Evolutionary conservation across 2,113 vertebrate species (phyloP).

Genomic region (Fukomys damarensis): DNA sequence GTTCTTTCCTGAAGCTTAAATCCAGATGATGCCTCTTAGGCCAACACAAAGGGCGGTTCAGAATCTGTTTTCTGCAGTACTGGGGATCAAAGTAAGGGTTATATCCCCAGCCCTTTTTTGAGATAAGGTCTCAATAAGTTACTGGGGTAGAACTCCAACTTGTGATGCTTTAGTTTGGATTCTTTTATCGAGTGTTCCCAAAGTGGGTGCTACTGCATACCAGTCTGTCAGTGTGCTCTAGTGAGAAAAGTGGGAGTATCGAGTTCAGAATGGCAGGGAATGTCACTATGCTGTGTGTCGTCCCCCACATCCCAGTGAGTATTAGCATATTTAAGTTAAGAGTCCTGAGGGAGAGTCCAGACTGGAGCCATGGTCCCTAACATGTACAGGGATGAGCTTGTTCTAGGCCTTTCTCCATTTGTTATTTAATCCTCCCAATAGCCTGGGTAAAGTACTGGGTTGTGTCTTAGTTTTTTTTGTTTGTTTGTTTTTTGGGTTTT

Average conservation of each 20-base stretch:
- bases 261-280: fast-evolving
- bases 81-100: neutral
- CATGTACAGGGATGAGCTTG: neutral
- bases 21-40: neutral
- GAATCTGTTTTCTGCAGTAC: neutral
- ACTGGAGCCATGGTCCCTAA: neutral
- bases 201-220: neutral
- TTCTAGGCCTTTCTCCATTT: neutral
- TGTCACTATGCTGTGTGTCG: too few species aligned
- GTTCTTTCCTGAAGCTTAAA: neutral
- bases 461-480: too few species aligned
- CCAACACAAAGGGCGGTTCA: neutral
- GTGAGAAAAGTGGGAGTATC: neutral
- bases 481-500: too few species aligned
- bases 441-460: neutral
- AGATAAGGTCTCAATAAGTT: neutral
- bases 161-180: neutral
- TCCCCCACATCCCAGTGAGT: fast-evolving
- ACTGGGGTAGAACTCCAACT: neutral
- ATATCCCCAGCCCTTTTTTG: neutral
- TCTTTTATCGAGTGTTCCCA: neutral
- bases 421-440: neutral
- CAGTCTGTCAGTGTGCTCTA: neutral
- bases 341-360: neutral
- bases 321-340: neutral